Evolutionary conservation across 2,888 invertebrate genomes (phyloP).

Genomic region (Oxyteleia sp.): DNA sequence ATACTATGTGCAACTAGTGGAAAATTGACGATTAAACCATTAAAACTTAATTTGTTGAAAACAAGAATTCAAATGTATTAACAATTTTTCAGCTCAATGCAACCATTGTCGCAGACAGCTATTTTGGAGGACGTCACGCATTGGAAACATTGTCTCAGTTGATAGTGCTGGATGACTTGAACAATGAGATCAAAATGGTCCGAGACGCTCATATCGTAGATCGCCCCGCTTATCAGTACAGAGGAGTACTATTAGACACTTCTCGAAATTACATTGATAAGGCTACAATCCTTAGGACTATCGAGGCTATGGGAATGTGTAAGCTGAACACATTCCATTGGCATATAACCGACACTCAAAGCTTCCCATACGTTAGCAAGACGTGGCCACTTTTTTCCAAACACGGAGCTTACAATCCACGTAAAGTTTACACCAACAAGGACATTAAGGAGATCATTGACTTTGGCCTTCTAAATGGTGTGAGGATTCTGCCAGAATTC

Average conservation of each 20-base stretch:
- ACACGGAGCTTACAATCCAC: slow-evolving; percentile 93
- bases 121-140: slow-evolving; percentile 91
- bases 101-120: slow-evolving; percentile 89
- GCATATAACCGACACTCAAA: slow-evolving; percentile 97
- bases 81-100: slow-evolving; percentile 86
- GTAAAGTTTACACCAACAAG: slow-evolving; percentile 89
- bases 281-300: slow-evolving; percentile 91
- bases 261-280: slow-evolving; percentile 95
- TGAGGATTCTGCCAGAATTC: slow-evolving; percentile 96
- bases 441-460: slow-evolving; percentile 89
- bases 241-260: slow-evolving; percentile 96
- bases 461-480: slow-evolving; percentile 92
- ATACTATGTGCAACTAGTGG: not conserved
- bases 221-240: slow-evolving; percentile 94
- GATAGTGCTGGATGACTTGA: slow-evolving; percentile 91
- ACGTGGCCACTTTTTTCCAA: slow-evolving; percentile 92
- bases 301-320: slow-evolving; percentile 96
- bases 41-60: no score
- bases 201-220: slow-evolving; percentile 91
- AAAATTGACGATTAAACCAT: no score
- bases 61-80: slow-evolving; percentile 7
- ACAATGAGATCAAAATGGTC: slow-evolving; percentile 90
- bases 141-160: slow-evolving; percentile 91
- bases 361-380: slow-evolving; percentile 95
- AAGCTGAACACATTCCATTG: slow-evolving; percentile 98